Conservation (phyloP, 2,113 vertebrate genomes). For the Triplophysa siluroides region DNA sequence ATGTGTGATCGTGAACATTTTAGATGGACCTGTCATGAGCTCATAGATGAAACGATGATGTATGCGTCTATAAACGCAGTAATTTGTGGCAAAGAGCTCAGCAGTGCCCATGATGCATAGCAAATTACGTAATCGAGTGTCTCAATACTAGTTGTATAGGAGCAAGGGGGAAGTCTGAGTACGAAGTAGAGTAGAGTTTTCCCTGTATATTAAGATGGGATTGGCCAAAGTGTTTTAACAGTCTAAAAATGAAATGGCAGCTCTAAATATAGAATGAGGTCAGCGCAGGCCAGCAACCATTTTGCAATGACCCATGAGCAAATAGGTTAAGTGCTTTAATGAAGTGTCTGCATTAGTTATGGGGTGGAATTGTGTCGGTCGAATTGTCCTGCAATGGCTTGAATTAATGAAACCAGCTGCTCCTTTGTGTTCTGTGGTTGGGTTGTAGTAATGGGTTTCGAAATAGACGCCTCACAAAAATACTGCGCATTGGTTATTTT, state of each 20-base stretch:
- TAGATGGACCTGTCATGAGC: neutral
- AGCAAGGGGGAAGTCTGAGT: too few relatives aligned
- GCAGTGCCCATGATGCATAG: too few relatives aligned
- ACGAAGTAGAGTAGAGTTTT: too few relatives aligned
- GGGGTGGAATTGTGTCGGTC: neutral
- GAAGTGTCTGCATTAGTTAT: slow-evolving; percentile 1
- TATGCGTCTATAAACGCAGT: too few relatives aligned
- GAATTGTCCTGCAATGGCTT: neutral
- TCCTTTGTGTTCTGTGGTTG: too few relatives aligned
- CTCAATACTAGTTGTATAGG: too few relatives aligned
- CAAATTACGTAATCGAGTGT: too few relatives aligned
- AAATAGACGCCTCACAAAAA: neutral
- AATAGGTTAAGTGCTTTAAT: slow-evolving; percentile 20
- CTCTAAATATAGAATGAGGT: neutral
- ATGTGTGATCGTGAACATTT: too few relatives aligned
- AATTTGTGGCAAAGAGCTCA: too few relatives aligned
- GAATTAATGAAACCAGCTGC: slow-evolving; percentile 14
- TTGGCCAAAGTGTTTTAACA: neutral
- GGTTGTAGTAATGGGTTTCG: neutral
- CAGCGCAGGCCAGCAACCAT: neutral
- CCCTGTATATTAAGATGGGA: neutral
- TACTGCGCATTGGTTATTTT: neutral
- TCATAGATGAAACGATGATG: too few relatives aligned
- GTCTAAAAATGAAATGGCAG: neutral
- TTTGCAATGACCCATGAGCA: neutral